Evolutionary conservation across 2,797 vertebrate species (phyloP).

Genomic region (Sylvia borin): DNA sequence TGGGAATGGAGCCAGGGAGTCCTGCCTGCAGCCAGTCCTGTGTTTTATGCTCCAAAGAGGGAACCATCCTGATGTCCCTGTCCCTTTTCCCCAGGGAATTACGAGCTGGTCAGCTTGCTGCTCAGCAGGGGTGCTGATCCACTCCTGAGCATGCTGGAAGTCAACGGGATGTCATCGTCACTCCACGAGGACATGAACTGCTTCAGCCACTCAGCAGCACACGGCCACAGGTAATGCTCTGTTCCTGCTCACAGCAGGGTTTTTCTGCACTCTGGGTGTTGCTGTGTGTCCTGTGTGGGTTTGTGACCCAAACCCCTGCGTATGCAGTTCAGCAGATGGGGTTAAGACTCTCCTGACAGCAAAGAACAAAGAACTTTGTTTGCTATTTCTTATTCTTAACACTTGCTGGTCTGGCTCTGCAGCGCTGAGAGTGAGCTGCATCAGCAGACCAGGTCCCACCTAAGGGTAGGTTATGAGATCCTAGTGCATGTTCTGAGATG

Average conservation of each 20-base stretch:
- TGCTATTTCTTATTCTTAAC: neutral
- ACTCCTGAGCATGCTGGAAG: slow-evolving; percentile 86
- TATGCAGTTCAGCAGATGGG: neutral
- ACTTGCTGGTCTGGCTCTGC: neutral
- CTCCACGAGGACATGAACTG: slow-evolving; percentile 98
- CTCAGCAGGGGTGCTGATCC: slow-evolving; percentile 91
- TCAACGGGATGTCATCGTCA: slow-evolving; percentile 87
- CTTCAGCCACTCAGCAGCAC: slow-evolving; percentile 95
- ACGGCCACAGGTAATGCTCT: slow-evolving; percentile 89
- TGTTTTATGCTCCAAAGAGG: neutral
- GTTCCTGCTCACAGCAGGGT: rapidly evolving
- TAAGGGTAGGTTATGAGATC: neutral
- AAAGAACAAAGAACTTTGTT: neutral
- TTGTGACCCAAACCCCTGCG: neutral
- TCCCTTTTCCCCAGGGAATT: slow-evolving; percentile 84
- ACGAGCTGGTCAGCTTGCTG: slow-evolving; percentile 94
- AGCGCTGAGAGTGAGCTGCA: rapidly evolving
- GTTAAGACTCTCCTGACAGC: neutral
- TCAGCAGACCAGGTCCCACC: neutral
- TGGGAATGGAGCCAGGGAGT: rapidly evolving
- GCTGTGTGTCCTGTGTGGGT: neutral
- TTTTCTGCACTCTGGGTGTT: neutral
- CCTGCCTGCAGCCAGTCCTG: neutral
- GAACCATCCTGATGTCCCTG: neutral
- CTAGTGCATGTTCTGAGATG: neutral